Conservation (phyloP, 2,113 vertebrate genomes). For the Eira barbara region DNA sequence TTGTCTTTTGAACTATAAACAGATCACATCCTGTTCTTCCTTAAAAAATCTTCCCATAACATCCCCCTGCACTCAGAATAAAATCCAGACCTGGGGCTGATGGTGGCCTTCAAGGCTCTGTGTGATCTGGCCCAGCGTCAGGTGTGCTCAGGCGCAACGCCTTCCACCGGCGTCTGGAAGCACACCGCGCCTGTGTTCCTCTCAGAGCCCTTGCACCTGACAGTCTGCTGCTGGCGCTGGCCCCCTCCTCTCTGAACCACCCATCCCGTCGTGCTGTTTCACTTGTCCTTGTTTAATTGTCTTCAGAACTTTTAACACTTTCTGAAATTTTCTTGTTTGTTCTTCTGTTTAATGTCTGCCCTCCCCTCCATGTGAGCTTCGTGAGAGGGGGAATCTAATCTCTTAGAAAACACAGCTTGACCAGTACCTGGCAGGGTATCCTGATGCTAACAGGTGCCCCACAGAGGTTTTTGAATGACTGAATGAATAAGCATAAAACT, state of each 20-base stretch:
- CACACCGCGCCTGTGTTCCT: not conserved
- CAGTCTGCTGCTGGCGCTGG: fast-evolving
- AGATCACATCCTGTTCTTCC: not conserved
- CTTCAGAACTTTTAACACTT: not conserved
- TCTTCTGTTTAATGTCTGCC: not conserved
- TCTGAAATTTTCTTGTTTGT: not conserved
- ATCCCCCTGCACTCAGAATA: not conserved
- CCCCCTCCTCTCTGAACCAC: not conserved
- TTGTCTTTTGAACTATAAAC: not conserved
- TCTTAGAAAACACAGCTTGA: not conserved
- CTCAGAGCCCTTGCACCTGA: not conserved
- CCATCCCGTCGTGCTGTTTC: not conserved
- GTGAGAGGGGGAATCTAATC: not conserved
- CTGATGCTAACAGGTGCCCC: not conserved
- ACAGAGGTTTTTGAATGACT: not conserved
- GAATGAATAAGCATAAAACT: not conserved
- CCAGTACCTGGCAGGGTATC: not conserved
- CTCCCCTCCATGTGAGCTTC: not conserved
- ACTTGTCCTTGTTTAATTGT: not conserved
- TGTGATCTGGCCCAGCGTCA: not conserved
- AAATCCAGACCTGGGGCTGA: not conserved
- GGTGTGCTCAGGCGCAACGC: not conserved
- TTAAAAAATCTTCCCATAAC: not conserved
- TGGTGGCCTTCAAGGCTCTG: not conserved
- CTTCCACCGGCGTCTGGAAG: not conserved